Conservation (phyloP, 2,113 vertebrate species). For the Thomomys bottae region DNA sequence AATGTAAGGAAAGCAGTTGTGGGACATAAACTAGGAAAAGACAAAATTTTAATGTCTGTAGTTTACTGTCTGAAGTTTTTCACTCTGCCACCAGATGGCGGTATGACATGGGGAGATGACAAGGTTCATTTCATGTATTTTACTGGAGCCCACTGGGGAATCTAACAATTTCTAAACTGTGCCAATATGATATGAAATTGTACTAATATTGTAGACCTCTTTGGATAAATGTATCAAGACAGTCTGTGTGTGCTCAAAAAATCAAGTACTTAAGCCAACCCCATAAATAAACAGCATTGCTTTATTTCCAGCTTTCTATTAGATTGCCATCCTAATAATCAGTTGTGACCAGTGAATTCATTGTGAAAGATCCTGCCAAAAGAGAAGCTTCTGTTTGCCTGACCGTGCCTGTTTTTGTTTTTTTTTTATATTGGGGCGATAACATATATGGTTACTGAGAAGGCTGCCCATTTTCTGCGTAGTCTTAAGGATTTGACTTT, state of each 20-base stretch:
- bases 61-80: background rate
- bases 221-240: conserved; percentile 70
- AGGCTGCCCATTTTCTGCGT: background rate
- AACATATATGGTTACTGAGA: background rate
- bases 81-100: conserved; percentile 66
- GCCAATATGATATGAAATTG: conserved; percentile 64
- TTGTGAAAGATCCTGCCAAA: conserved; percentile 6
- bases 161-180: conserved; percentile 31
- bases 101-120: background rate
- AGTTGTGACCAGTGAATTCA: conserved; percentile 38
- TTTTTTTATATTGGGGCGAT: background rate
- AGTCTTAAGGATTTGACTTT: conserved; percentile 37
- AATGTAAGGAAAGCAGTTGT: background rate
- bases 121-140: background rate
- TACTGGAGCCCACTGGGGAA: background rate
- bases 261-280: conserved; percentile 57
- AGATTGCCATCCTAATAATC: conserved; percentile 56
- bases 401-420: background rate
- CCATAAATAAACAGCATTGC: conserved; percentile 64
- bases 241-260: conserved; percentile 70
- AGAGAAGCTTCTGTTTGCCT: background rate
- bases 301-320: conserved; percentile 63
- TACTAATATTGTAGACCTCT: conserved; percentile 67
- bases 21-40: background rate
- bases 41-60: background rate